These are phyloP conservation scores for Panulirus ornatus DNA, from an alignment of 1,140 invertebrate species.

Conservation along the genomic window DNA sequence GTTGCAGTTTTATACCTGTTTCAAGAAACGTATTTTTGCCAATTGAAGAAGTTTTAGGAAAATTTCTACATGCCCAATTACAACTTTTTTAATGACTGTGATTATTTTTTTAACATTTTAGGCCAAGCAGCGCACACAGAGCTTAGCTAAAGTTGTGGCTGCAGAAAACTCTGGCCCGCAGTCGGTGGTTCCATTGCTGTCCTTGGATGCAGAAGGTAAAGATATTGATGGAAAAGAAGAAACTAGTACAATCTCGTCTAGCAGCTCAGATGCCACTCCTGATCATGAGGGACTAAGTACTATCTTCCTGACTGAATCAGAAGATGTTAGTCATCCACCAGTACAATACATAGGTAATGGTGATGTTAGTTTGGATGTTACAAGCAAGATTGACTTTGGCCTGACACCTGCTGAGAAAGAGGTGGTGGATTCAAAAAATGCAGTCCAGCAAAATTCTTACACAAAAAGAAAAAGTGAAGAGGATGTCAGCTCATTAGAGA, in stretches of 20 bases:
- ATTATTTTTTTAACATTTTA: slow-evolving; percentile 13
- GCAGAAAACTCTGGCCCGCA: slow-evolving; percentile 40
- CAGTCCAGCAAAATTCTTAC: not conserved
- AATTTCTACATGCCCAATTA: not conserved
- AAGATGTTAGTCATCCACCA: slow-evolving; percentile 23
- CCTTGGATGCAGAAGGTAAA: slow-evolving; percentile 18
- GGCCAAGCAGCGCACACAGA: slow-evolving; percentile 70
- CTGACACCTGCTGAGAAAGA: slow-evolving; percentile 35
- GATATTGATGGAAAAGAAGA: slow-evolving; percentile 49
- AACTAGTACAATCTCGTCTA: slow-evolving; percentile 37
- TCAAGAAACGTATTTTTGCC: not conserved
- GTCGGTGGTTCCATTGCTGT: slow-evolving; percentile 10
- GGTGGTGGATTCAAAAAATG: slow-evolving; percentile 4
- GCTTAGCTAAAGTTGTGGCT: slow-evolving; percentile 61
- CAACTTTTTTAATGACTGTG: not conserved
- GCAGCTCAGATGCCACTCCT: slow-evolving; percentile 52
- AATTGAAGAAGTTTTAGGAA: not conserved
- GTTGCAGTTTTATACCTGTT: not conserved
- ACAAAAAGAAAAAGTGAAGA: slow-evolving; percentile 61
- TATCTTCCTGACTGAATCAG: slow-evolving; percentile 16
- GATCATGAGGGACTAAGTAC: slow-evolving; percentile 56
- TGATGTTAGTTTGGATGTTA: slow-evolving; percentile 19
- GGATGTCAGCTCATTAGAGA: slow-evolving; percentile 53
- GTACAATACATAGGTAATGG: slow-evolving; percentile 45
- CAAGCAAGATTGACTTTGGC: slow-evolving; percentile 54